Evolutionary conservation across 2,888 invertebrate species (phyloP).

Genomic region (Schrankia costaestrigalis): DNA sequence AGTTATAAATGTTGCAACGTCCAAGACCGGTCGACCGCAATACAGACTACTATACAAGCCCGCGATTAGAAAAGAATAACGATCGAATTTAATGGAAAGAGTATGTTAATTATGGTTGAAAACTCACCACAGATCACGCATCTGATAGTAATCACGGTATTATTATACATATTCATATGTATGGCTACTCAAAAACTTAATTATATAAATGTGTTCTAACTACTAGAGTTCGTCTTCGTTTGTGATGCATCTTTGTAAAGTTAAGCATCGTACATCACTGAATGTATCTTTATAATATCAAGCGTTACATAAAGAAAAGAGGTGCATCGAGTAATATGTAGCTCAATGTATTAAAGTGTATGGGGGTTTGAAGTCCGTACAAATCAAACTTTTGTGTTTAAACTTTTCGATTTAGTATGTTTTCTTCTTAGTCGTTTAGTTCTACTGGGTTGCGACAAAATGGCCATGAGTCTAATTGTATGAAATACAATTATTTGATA

Average conservation of each 20-base stretch:
- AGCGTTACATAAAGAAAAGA: too few species aligned
- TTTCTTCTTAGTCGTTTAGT: too few species aligned
- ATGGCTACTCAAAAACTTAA: slow-evolving; percentile 42
- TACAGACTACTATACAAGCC: slow-evolving; percentile 50
- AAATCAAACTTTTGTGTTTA: too few species aligned
- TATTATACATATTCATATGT: slow-evolving; percentile 43
- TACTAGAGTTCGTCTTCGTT: too few species aligned
- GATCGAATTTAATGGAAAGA: slow-evolving; percentile 46
- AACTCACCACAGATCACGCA: slow-evolving; percentile 35
- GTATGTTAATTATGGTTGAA: slow-evolving; percentile 44
- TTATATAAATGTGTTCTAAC: slow-evolving; percentile 44
- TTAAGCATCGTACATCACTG: too few species aligned
- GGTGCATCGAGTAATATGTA: too few species aligned
- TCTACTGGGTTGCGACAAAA: background rate
- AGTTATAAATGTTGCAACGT: slow-evolving; percentile 65
- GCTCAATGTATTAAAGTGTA: too few species aligned
- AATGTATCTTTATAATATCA: too few species aligned
- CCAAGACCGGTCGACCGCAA: slow-evolving; percentile 60
- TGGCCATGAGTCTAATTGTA: slow-evolving; percentile 1
- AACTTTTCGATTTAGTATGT: too few species aligned
- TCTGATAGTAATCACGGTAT: slow-evolving; percentile 42
- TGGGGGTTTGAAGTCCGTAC: too few species aligned
- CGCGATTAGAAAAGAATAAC: slow-evolving; percentile 55
- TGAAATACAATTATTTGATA: too few species aligned
- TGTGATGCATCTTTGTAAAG: too few species aligned